phyloP scores from a whole-genome alignment of 2,113 vertebrate species.

The Odontophorus gujanensis region DNA sequence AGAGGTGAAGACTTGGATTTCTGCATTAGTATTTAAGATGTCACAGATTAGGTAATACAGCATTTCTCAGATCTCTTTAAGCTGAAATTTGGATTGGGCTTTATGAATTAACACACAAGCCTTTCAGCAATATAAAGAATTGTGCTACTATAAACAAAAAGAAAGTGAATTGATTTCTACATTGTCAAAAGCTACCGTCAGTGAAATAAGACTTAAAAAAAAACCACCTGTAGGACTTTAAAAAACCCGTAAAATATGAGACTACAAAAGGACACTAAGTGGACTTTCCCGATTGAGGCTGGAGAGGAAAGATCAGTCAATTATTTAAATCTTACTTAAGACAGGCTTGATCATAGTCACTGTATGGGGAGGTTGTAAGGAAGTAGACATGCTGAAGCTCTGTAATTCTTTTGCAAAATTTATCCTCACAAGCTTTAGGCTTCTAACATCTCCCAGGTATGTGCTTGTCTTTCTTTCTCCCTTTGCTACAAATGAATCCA shows the following conservation, averaged over 20 bases:
- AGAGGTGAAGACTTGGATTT: background rate
- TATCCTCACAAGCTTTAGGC: background rate
- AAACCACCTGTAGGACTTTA: too few species aligned
- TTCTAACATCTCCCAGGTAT: constrained; percentile 36
- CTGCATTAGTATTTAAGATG: background rate
- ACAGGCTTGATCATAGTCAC: background rate
- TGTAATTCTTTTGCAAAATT: background rate
- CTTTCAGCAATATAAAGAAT: background rate
- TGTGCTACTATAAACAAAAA: background rate
- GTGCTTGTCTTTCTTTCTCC: background rate
- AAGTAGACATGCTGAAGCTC: background rate
- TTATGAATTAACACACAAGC: background rate
- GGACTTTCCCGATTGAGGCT: background rate
- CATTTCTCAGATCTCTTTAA: background rate
- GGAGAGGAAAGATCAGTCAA: background rate
- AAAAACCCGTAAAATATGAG: background rate
- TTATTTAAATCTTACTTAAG: background rate
- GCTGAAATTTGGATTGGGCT: background rate
- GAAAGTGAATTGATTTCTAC: background rate
- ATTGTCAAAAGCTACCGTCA: background rate
- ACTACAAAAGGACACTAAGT: background rate
- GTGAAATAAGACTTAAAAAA: background rate
- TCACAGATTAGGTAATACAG: background rate
- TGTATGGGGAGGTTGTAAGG: background rate
- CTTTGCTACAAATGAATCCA: background rate